A percentile compares a stretch with the other conserved stretches of the same genome.
Conservation (phyloP, 2,888 invertebrate genomes). For the Aproaerema taeniolella region DNA sequence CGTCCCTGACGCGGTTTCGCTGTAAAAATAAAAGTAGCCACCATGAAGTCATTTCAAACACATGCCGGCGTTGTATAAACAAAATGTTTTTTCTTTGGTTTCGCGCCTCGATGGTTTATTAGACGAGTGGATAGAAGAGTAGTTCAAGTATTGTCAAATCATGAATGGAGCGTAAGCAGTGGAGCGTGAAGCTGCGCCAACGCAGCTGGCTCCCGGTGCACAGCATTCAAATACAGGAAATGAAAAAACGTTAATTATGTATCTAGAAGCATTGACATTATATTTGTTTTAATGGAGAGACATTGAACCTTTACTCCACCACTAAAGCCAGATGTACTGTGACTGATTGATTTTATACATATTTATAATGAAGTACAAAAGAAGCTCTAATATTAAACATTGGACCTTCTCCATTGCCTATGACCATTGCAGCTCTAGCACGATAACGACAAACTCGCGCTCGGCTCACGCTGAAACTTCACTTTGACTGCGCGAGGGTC, state of each 20-base stretch:
- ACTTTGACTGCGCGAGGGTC: too few relatives aligned
- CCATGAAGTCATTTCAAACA: not conserved
- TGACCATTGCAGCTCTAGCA: too few relatives aligned
- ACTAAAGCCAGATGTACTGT: too few relatives aligned
- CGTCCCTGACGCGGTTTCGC: not conserved
- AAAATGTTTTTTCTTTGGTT: not conserved
- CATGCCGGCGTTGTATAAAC: not conserved
- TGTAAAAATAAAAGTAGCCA: not conserved
- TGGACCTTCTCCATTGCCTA: too few relatives aligned
- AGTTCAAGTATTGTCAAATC: conserved; percentile 18
- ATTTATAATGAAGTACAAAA: too few relatives aligned
- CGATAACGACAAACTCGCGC: too few relatives aligned
- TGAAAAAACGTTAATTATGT: not conserved
- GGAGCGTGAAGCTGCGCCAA: conserved; percentile 30
- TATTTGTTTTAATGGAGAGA: too few relatives aligned
- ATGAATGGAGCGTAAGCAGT: conserved; percentile 19
- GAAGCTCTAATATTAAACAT: too few relatives aligned
- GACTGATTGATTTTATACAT: too few relatives aligned
- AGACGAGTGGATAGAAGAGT: not conserved
- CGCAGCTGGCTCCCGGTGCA: conserved; percentile 16
- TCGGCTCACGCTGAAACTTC: too few relatives aligned
- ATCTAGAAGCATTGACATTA: too few relatives aligned
- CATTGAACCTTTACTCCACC: too few relatives aligned
- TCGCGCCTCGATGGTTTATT: not conserved
- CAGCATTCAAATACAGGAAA: conserved; percentile 4